Conservation (phyloP, 2,797 vertebrate genomes). For the Phataginus tetradactyla region DNA sequence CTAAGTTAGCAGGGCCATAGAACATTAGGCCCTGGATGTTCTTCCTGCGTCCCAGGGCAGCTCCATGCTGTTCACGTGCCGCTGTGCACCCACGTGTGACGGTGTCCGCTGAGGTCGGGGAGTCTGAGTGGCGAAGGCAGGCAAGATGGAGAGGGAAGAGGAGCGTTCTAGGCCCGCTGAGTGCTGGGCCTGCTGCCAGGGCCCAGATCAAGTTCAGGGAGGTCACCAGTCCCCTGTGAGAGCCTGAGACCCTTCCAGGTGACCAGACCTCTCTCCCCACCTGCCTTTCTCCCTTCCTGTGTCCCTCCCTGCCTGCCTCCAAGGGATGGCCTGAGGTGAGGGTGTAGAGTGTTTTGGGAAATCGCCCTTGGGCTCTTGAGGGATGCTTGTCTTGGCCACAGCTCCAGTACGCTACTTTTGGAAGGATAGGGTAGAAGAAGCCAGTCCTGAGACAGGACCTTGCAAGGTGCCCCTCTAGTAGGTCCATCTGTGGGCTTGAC, state of each 20-base stretch:
- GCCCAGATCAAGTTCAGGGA: background rate
- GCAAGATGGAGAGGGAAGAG: background rate
- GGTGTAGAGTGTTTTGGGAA: background rate
- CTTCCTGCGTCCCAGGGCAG: background rate
- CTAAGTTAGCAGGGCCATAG: slow-evolving; percentile 6
- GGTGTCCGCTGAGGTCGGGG: slow-evolving; percentile 21
- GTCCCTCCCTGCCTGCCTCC: background rate
- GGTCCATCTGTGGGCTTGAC: slow-evolving; percentile 78
- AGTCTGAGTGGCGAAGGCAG: background rate
- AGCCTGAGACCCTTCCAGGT: background rate
- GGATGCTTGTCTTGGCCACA: background rate
- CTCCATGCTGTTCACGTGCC: background rate
- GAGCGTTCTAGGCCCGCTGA: background rate
- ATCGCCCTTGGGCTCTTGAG: background rate
- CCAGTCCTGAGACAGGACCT: slow-evolving; percentile 66
- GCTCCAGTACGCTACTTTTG: background rate
- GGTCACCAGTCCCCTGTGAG: background rate
- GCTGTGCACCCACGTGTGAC: background rate
- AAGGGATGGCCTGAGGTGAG: background rate
- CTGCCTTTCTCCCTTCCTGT: too few relatives aligned
- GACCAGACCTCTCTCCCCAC: background rate
- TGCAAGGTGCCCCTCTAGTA: slow-evolving; percentile 71
- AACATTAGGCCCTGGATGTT: background rate
- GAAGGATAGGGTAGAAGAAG: background rate
- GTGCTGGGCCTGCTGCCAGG: background rate